phyloP scores from a whole-genome alignment of 2,797 vertebrate species.

The Sebastiscus tertius region DNA sequence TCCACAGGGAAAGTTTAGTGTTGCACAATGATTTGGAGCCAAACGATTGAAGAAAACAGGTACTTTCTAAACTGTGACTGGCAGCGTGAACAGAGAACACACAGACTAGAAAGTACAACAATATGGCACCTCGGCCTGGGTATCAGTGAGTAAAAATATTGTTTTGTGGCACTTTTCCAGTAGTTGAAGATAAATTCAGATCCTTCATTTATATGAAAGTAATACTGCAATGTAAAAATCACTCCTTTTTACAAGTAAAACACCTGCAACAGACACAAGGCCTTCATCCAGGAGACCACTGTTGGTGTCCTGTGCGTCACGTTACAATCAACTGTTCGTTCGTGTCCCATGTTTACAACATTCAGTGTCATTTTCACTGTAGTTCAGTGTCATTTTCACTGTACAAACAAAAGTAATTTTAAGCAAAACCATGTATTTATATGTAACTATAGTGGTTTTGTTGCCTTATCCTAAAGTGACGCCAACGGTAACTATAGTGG shows the following conservation, averaged over 20 bases:
- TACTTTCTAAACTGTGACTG: conserved; percentile 9
- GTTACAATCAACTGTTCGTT: too few relatives aligned
- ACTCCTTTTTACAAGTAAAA: neutral
- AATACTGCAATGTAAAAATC: neutral
- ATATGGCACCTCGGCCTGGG: neutral
- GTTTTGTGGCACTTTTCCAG: neutral
- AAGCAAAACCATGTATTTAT: too few relatives aligned
- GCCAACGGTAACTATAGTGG: too few relatives aligned
- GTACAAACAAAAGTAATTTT: too few relatives aligned
- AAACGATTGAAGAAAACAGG: conserved; percentile 6
- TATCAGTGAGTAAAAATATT: neutral
- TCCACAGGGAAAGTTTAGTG: conserved; percentile 21
- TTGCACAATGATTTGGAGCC: conserved; percentile 21
- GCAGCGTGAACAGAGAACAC: conserved; percentile 3
- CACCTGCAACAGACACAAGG: neutral
- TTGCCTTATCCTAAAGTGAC: too few relatives aligned
- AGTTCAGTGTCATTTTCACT: too few relatives aligned
- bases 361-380: too few relatives aligned
- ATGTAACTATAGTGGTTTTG: too few relatives aligned
- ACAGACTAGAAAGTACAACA: neutral
- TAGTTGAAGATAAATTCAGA: neutral
- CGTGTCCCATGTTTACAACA: too few relatives aligned
- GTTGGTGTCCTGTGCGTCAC: too few relatives aligned
- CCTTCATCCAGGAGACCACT: too few relatives aligned
- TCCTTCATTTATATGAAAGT: neutral